Evolutionary conservation across 2,113 vertebrate genomes (phyloP), one percentile per base, ranked within the genome.

Genomic region (Chlorodrepanis virens): DNA sequence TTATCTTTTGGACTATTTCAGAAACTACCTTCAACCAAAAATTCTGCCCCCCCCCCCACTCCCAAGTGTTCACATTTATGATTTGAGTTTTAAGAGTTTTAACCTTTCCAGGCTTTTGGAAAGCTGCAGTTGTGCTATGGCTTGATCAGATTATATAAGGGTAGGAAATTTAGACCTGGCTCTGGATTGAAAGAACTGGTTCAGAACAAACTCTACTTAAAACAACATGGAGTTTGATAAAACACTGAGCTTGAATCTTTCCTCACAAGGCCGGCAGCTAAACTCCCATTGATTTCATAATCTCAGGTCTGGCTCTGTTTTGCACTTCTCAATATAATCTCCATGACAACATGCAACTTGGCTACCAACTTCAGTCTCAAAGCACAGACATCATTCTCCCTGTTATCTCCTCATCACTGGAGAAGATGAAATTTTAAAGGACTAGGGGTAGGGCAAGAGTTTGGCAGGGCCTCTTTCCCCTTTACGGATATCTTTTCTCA

Each of bases 301-400:
- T 85, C 49, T 86, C 40, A 52, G 44, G 20, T n/a, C 68, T 81
- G 37, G 27, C 79, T 94, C 79, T 2, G 0, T 83, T 85, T 90
- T 83, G 49, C 42, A 22, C n/a, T 69, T 92, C 68, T 74, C 71
- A 37, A 1, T 75, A 10, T 70, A 64, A 92, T 88, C 85, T 92
- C 88, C 79, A 88, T 88, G 92, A 81, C 93, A 94, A 77, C 85
- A 53, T 40, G 40, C 44, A 68, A 71, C 64, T 95, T 90, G 75
- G 19, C 61, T 90, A 77, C 82, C 27, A 47, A 74, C 35, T 90
- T 91, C 74, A 79, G n/a, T 64, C 39, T 68, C 76, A 76, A 59
- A 92, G 53, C 20, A 53, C 37, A 53, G 20, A 11, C 39, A 20
- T 57, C 4, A 0, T 68, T 70, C 33, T 83, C 47, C 16, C 42